Evolutionary conservation across 2,888 invertebrate genomes (phyloP).

Genomic region (Helicoverpa assulta): DNA sequence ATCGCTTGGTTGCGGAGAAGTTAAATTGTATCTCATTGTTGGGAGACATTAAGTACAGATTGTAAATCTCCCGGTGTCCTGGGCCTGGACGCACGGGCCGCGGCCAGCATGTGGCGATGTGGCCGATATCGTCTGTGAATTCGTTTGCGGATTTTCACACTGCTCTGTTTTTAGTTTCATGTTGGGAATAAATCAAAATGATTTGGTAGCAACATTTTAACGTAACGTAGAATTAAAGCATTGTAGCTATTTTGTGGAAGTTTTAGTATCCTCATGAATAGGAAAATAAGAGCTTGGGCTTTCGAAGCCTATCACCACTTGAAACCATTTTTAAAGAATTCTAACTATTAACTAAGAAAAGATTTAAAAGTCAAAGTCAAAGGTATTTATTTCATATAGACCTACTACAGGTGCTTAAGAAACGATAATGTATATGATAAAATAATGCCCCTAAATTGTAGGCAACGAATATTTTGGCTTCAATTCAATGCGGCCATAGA

Average conservation of each 20-base stretch:
- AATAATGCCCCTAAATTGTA: too few relatives aligned
- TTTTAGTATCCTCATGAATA: neutral
- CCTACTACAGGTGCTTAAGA: too few relatives aligned
- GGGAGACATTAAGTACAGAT: slow-evolving; percentile 83
- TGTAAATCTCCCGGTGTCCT: slow-evolving; percentile 82
- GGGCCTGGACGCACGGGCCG: slow-evolving; percentile 57
- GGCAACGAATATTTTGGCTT: neutral
- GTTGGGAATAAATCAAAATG: slow-evolving; percentile 16
- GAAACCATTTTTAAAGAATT: too few relatives aligned
- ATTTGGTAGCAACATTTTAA: slow-evolving; percentile 16
- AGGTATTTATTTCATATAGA: too few relatives aligned
- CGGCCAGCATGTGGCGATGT: slow-evolving; percentile 61
- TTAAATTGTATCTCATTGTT: slow-evolving; percentile 87
- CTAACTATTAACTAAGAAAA: too few relatives aligned
- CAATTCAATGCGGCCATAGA: slow-evolving; percentile 22
- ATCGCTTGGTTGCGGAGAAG: slow-evolving; percentile 78
- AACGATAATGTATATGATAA: too few relatives aligned
- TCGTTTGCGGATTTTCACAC: slow-evolving; percentile 71
- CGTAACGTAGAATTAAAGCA: slow-evolving; percentile 1
- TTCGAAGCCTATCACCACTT: too few relatives aligned
- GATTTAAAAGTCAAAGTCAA: too few relatives aligned
- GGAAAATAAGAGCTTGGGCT: too few relatives aligned
- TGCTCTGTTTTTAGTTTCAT: slow-evolving; percentile 33
- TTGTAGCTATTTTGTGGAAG: neutral
- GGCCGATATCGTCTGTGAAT: slow-evolving; percentile 67